phyloP scores from a whole-genome alignment of 1,140 invertebrate species.

The Philotrypesis tridentata region DNA sequence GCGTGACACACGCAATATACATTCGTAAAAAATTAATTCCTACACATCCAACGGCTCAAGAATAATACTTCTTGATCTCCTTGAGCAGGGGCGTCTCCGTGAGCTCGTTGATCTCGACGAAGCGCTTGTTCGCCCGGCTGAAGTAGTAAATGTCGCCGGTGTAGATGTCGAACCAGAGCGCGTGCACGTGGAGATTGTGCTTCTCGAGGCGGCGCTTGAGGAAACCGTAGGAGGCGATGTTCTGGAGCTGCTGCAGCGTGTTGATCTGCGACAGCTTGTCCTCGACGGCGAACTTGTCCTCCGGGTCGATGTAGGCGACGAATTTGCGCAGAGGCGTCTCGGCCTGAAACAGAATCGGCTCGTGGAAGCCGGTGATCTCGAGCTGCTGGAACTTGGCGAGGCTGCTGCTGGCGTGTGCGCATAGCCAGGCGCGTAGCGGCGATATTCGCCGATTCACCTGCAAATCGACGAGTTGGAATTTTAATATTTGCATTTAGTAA shows the following conservation, averaged over 20 bases:
- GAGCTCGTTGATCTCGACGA: conserved; percentile 88
- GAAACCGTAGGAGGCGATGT: conserved; percentile 95
- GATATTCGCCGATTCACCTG: conserved; percentile 87
- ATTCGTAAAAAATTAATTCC: background rate
- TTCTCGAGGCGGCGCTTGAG: conserved; percentile 87
- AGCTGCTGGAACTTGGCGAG: conserved; percentile 88
- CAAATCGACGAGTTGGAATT: background rate
- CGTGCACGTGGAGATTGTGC: conserved; percentile 91
- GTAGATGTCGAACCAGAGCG: conserved; percentile 98
- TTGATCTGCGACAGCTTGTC: conserved; percentile 98
- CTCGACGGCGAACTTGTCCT: conserved; percentile 89
- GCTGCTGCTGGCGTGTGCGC: conserved; percentile 87
- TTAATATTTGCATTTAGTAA: background rate
- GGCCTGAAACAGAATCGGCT: conserved; percentile 88
- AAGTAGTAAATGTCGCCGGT: conserved; percentile 97
- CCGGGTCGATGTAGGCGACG: conserved; percentile 94
- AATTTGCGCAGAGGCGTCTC: conserved; percentile 91
- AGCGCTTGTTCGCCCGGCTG: conserved; percentile 87
- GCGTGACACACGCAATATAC: no score
- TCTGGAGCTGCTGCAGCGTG: conserved; percentile 94
- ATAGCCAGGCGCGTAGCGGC: conserved; percentile 93
- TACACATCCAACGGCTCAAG: conserved; percentile 71
- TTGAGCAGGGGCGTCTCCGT: conserved; percentile 83
- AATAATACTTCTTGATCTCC: conserved; percentile 88
- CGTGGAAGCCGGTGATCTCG: conserved; percentile 79